Base-by-base conservation (phyloP, 2,113 vertebrate genomes). In the Brachyhypopomus occidentalis region DNA sequence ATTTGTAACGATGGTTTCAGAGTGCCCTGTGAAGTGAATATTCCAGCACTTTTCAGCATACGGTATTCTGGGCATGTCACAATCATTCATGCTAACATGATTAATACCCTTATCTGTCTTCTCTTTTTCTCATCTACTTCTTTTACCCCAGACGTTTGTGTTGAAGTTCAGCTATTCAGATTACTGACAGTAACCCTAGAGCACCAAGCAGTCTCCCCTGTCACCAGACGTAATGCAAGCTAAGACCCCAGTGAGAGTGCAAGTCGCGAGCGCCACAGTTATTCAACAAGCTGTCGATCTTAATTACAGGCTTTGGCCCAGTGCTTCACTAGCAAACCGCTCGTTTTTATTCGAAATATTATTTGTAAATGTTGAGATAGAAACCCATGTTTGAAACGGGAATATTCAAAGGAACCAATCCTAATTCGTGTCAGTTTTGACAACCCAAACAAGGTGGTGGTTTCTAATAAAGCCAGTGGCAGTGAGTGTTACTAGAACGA, bases 191-290 rank as follows among this genome's bases (percentile, higher is more conserved):
- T 12, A 76, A 71, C 72, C 79, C 7, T 5, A 78, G 34, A 75
- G 69, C 75, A 82, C 64, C 85, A 16, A 23, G 52, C 66, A 67
- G 7, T 85, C 56, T 82, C 16, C 55, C 79, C 69, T 41, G 72
- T 78, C 69, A 83, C 83, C 86, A 84, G 72, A 87, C 78, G 78
- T 86, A 72, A 85, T 80, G 78, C 82, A 80, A 77, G 82, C 83
- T 83, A 62, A 82, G 77, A 20, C 62, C 59, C 71, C 72, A 55
- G 19, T 25, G 82, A 81, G 87, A 81, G 69, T 79, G 69, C 85
- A 84, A 85, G 79, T 75, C 27, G 72, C 80, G 82, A 84, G 79
- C 75, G 34, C n/a, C n/a, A n/a, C n/a, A n/a, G n/a, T n/a, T 62
- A 74, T 79, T 80, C 59, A 71, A 63, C 77, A 19, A 87, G 62